Evolutionary conservation across 2,888 invertebrate species (phyloP).

Genomic region (Dynastes hyllus): DNA sequence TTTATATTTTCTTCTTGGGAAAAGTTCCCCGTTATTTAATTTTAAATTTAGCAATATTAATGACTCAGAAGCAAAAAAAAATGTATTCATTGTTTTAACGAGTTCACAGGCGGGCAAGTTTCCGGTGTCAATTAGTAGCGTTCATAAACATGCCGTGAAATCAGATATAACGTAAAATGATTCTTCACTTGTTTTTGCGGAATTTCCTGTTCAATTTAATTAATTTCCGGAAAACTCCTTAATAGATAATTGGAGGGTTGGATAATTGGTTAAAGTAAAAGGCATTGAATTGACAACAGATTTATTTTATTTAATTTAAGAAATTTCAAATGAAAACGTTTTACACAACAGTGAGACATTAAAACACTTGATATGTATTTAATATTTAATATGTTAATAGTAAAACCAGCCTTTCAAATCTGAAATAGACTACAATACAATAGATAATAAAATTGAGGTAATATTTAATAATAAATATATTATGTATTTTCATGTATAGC

Average conservation of each 20-base stretch:
- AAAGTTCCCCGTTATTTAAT: neutral
- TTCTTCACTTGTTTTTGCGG: constrained; percentile 9
- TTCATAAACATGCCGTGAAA: neutral
- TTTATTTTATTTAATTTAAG: constrained; percentile 67
- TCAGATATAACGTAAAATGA: neutral
- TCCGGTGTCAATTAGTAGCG: neutral
- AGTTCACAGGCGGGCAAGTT: neutral
- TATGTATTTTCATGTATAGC: constrained; percentile 38
- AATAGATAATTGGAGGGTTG: neutral
- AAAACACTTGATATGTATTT: constrained; percentile 65
- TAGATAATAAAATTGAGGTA: constrained; percentile 58
- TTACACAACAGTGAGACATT: constrained; percentile 63
- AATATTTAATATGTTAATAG: constrained; percentile 63
- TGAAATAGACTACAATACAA: constrained; percentile 61
- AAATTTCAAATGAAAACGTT: constrained; percentile 67
- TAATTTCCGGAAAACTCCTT: neutral
- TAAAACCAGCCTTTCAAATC: constrained; percentile 66
- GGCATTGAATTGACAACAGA: constrained; percentile 52
- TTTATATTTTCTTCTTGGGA: too few relatives aligned
- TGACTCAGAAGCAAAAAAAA: neutral
- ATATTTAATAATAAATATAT: constrained; percentile 57
- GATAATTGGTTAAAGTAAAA: neutral
- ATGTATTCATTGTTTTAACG: neutral
- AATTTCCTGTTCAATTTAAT: too few relatives aligned
- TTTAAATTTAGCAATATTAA: neutral